phyloP scores from a whole-genome alignment of 2,797 vertebrate genomes.

The Myotis myotis region DNA sequence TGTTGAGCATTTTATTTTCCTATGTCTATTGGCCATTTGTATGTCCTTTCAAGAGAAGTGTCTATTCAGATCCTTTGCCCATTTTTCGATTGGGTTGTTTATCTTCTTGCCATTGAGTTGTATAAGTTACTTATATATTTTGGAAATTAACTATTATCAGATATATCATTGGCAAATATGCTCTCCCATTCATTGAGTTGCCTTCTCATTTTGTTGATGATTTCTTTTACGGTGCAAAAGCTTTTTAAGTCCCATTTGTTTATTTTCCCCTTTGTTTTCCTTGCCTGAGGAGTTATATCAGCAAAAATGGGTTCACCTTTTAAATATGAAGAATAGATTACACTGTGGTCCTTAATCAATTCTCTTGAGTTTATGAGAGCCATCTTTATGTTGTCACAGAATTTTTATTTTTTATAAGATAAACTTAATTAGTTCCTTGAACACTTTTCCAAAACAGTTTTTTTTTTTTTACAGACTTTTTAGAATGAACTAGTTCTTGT shows the following conservation, averaged over 20 bases:
- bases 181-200: background rate
- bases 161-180: background rate
- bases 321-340: constrained; percentile 51
- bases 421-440: constrained; percentile 45
- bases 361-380: constrained; percentile 44
- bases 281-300: background rate
- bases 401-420: constrained; percentile 56
- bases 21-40: background rate
- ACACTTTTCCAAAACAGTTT: constrained; percentile 47
- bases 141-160: background rate
- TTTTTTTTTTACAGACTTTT: constrained; percentile 66
- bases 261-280: background rate
- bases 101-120: background rate
- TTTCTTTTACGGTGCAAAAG: background rate
- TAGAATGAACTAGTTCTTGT: constrained; percentile 9
- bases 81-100: background rate
- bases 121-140: background rate
- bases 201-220: background rate
- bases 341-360: constrained; percentile 37
- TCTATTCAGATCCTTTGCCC: background rate
- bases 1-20: background rate
- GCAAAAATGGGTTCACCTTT: constrained; percentile 38
- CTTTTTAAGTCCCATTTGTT: background rate
- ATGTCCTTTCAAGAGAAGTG: background rate
- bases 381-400: constrained; percentile 45